Evolutionary conservation across 1,140 invertebrate species (phyloP).

Genomic region (Nasonia longicornis): DNA sequence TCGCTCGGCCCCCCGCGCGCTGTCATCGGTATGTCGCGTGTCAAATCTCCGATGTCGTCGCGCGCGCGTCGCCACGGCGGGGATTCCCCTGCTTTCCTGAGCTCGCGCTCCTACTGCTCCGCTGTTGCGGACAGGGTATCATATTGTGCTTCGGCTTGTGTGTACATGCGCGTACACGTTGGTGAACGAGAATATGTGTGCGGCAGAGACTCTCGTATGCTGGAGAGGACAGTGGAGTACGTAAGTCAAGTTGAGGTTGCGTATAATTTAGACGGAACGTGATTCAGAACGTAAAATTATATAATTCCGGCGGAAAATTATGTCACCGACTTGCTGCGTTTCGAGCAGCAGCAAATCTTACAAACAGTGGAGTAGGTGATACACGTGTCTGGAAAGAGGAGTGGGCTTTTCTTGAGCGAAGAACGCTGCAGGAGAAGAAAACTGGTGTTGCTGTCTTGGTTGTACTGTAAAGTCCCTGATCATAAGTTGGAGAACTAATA

Average conservation of each 20-base stretch:
- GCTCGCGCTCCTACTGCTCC: not conserved
- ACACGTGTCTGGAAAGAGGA: too few species aligned
- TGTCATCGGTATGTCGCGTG: slow-evolving; percentile 54
- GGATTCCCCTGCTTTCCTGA: slow-evolving; percentile 32
- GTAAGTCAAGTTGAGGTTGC: not conserved
- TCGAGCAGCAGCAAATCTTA: not conserved
- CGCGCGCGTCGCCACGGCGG: slow-evolving; percentile 51
- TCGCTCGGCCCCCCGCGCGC: slow-evolving; percentile 37
- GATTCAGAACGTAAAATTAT: not conserved
- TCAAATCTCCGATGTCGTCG: slow-evolving; percentile 57
- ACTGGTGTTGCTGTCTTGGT: too few species aligned
- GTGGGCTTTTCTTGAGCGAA: too few species aligned
- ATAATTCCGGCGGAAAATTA: not conserved
- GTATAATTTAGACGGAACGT: not conserved
- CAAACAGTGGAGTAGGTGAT: too few species aligned
- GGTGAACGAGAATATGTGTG: not conserved
- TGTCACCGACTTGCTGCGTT: not conserved
- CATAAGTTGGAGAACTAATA: too few species aligned
- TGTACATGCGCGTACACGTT: not conserved
- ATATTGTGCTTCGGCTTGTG: not conserved
- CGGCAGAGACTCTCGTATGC: not conserved
- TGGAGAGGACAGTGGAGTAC: not conserved
- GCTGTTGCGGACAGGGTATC: not conserved
- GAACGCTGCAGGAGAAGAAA: too few species aligned
- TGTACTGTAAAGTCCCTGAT: too few species aligned